Conservation (phyloP, 2,113 vertebrate species). For the Pantherophis guttatus region DNA sequence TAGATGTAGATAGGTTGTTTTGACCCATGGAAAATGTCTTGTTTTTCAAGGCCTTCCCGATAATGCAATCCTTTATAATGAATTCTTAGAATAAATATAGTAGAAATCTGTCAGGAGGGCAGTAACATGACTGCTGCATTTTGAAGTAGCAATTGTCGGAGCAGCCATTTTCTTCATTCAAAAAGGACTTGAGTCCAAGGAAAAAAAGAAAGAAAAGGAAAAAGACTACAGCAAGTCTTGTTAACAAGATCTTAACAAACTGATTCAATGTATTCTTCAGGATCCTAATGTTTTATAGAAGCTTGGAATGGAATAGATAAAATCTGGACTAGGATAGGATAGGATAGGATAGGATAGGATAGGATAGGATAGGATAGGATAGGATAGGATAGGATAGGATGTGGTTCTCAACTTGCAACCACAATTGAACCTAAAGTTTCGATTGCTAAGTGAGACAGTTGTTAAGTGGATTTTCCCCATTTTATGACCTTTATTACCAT, state of each 20-base stretch:
- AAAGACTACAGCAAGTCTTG: not conserved
- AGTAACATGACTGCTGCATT: conserved; percentile 45
- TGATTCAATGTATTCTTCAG: not conserved
- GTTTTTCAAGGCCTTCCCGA: conserved; percentile 43
- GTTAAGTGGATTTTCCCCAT: not conserved
- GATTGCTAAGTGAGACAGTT: not conserved
- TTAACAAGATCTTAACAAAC: not conserved
- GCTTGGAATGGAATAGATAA: not conserved
- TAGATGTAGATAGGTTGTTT: conserved; percentile 42
- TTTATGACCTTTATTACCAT: not conserved
- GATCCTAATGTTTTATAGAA: not conserved
- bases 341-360: too few relatives aligned
- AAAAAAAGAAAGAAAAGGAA: not conserved
- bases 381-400: too few relatives aligned
- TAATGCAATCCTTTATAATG: conserved; percentile 34
- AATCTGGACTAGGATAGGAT: not conserved
- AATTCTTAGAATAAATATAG: conserved; percentile 53
- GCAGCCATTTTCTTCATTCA: not conserved
- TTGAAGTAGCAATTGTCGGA: not conserved
- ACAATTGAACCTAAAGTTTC: not conserved
- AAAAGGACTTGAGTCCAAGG: not conserved
- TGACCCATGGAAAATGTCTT: conserved; percentile 27
- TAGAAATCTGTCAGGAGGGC: conserved; percentile 59
- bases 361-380: too few relatives aligned
- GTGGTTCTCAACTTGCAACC: not conserved